Percentiles rank a stretch among this genome's conserved stretches.
Evolutionary conservation across 2,113 vertebrate species (phyloP).

Genomic region (Anhinga rufa): DNA sequence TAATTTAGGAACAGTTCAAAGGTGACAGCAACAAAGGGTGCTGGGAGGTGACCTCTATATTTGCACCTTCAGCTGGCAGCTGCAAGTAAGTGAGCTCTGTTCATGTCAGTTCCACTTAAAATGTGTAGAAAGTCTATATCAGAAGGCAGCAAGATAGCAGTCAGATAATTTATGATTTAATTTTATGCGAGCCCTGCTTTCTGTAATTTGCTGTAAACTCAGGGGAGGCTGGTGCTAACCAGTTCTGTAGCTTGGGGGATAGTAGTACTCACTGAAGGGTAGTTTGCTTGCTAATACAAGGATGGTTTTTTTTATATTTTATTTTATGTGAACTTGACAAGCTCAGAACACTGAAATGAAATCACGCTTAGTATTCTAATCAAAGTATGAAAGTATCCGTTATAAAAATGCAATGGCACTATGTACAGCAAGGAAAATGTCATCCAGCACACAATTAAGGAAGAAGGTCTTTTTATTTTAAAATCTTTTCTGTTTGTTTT

Average conservation of each 20-base stretch:
- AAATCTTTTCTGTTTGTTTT: slow-evolving; percentile 63
- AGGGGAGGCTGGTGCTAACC: slow-evolving; percentile 84
- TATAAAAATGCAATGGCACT: slow-evolving; percentile 70
- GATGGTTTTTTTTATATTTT: slow-evolving; percentile 85
- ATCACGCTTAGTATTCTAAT: slow-evolving; percentile 81
- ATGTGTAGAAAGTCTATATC: slow-evolving; percentile 83
- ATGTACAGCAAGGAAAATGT: slow-evolving; percentile 64
- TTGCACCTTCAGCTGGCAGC: slow-evolving; percentile 76
- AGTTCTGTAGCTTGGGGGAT: slow-evolving; percentile 84
- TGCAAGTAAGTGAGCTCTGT: slow-evolving; percentile 75
- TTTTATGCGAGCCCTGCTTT: slow-evolving; percentile 96
- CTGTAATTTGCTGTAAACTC: slow-evolving; percentile 98
- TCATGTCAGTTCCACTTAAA: slow-evolving; percentile 84
- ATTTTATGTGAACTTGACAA: slow-evolving; percentile 84
- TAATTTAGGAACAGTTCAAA: slow-evolving; percentile 80
- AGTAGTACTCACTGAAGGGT: slow-evolving; percentile 79
- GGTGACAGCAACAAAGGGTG: slow-evolving; percentile 74
- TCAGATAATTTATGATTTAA: slow-evolving; percentile 99
- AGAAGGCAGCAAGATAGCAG: slow-evolving; percentile 91
- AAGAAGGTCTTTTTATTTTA: slow-evolving; percentile 34
- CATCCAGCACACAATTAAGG: slow-evolving; percentile 67
- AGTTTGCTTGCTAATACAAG: slow-evolving; percentile 85
- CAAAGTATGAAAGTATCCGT: slow-evolving; percentile 75
- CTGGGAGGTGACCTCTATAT: slow-evolving; percentile 74
- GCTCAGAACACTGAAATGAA: slow-evolving; percentile 78